These are phyloP conservation scores for Drosophila barbarae DNA, from an alignment of 2,888 invertebrate species.

Conservation along the genomic window DNA sequence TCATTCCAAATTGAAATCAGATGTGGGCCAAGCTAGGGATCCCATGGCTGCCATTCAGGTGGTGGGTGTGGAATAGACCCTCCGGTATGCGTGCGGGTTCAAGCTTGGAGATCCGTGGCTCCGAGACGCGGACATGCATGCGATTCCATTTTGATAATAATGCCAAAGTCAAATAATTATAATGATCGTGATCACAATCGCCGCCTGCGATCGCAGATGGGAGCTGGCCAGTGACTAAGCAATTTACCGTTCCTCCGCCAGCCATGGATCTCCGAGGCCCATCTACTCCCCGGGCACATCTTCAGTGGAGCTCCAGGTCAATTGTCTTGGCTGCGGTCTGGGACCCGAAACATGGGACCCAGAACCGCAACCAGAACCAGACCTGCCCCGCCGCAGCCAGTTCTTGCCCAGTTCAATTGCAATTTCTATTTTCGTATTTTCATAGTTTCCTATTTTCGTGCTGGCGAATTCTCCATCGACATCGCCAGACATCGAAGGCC, in stretches of 20 bases:
- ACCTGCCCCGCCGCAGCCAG: slow-evolving; percentile 29
- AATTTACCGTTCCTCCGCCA: slow-evolving; percentile 68
- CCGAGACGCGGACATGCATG: slow-evolving; percentile 44
- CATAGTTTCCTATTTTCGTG: slow-evolving; percentile 49
- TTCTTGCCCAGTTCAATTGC: slow-evolving; percentile 45
- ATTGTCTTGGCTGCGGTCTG: slow-evolving; percentile 62
- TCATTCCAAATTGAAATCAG: slow-evolving; percentile 20
- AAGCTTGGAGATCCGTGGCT: neutral
- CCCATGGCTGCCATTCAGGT: slow-evolving; percentile 4
- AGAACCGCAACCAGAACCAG: slow-evolving; percentile 23
- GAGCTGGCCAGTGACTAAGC: slow-evolving; percentile 63
- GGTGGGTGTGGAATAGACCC: slow-evolving; percentile 68
- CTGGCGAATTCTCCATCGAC: slow-evolving; percentile 26
- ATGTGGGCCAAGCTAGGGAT: slow-evolving; percentile 5
- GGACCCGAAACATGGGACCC: slow-evolving; percentile 33
- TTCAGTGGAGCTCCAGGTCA: slow-evolving; percentile 74
- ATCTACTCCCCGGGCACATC: slow-evolving; percentile 56
- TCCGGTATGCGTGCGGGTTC: slow-evolving; percentile 36
- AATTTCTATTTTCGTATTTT: slow-evolving; percentile 51
- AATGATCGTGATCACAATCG: slow-evolving; percentile 76
- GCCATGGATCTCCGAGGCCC: slow-evolving; percentile 59
- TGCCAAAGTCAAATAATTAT: slow-evolving; percentile 73
- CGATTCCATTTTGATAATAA: slow-evolving; percentile 76
- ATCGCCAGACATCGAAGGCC: slow-evolving; percentile 19
- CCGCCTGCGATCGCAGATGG: slow-evolving; percentile 21